Percentiles rank a stretch among this genome's conserved stretches.
These are phyloP conservation scores for Aporophyla lueneburgensis DNA, from an alignment of 2,888 invertebrate genomes.

Conservation along the genomic window DNA sequence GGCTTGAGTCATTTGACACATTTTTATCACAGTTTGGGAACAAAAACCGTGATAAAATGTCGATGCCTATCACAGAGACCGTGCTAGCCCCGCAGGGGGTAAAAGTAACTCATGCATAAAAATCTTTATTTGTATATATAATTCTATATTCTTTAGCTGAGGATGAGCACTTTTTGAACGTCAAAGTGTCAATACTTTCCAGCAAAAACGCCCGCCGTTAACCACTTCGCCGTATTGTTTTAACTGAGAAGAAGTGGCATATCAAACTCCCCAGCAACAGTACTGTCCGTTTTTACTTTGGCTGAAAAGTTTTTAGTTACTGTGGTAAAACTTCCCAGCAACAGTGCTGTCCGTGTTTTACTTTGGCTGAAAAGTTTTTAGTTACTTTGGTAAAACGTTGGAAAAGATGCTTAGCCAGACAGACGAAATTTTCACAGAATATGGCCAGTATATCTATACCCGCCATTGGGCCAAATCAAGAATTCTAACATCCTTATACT, in stretches of 20 bases:
- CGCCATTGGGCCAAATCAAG: background rate
- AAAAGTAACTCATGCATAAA: too few species aligned
- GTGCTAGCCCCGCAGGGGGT: too few species aligned
- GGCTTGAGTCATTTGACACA: too few species aligned
- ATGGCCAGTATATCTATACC: background rate
- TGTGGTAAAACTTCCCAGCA: background rate
- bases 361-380: background rate
- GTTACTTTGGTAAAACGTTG: background rate
- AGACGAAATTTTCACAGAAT: background rate
- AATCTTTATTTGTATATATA: too few species aligned
- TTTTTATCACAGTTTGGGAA: too few species aligned
- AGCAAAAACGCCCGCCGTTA: background rate
- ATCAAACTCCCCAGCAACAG: background rate
- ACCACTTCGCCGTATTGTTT: background rate
- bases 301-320: background rate
- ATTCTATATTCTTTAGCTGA: too few species aligned
- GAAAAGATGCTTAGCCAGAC: too few species aligned
- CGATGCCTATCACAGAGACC: too few species aligned
- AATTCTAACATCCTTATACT: background rate
- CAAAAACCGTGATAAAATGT: too few species aligned
- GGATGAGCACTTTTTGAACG: too few species aligned
- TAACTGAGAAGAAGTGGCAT: background rate
- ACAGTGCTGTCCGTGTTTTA: background rate
- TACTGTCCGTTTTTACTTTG: background rate
- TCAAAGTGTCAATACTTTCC: background rate